Base-by-base conservation (phyloP, 2,113 vertebrate genomes). In the Scatophagus argus region DNA sequence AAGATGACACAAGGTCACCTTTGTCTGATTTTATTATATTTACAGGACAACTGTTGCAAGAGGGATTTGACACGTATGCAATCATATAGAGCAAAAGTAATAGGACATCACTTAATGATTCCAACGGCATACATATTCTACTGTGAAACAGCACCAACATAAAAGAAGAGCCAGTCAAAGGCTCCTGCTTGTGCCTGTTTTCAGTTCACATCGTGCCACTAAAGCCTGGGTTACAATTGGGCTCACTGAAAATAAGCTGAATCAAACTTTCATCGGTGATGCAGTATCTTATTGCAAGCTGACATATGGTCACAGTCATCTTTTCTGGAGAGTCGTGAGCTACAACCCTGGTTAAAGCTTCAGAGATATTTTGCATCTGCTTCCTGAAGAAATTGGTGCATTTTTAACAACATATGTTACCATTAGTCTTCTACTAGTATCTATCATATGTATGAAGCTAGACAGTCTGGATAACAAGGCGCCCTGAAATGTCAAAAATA, bases 21-120 rank as follows among this genome's bases (percentile, higher is more conserved):
- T 44, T 67, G 29, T 29, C 8, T 74, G 46, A 72, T 60, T 73
- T 70, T 14, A 61, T 10, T 55, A 21, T 32, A 74, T 60, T 47
- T 52, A 23, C 2, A 44, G 39, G 9, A 61, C 61, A 63, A 58
- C 75, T 83, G 72, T 25, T 69, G 64, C 41, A 36, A 5, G 4
- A 59, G 63, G 17, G 47, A 65, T 74, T 67, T 68, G 29, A 8
- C 36, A 21, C 44, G 32, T 66, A 25, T 34, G 11, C 55, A 61
- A 64, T 36, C 0, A 43, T 60, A 39, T n/a, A 73, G 55, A 47
- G 71, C 38, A 71, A 44, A n/a, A 69, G 44, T 46, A 47, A 52
- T 23, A 7, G 10, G 29, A 49, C 46, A 25, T 75, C 3, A 49
- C 3, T 13, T 44, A 52, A 58, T 69, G 47, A 44, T 2, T 17